Evolutionary conservation across 2,797 vertebrate genomes (phyloP).

Genomic region (Thamnophis elegans): DNA sequence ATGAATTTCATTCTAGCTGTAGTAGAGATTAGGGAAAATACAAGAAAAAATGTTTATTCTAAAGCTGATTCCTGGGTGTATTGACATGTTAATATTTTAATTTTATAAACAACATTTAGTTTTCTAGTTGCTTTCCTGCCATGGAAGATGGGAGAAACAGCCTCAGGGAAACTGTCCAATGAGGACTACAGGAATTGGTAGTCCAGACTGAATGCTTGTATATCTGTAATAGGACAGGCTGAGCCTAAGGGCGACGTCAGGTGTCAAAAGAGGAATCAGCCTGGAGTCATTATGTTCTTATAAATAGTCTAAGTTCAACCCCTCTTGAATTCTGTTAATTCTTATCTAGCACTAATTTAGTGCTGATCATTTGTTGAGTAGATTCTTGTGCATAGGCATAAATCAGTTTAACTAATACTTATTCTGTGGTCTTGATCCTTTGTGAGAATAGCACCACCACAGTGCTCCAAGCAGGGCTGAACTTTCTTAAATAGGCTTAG

Average conservation of each 20-base stretch:
- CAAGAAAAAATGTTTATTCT: not conserved
- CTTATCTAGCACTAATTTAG: not conserved
- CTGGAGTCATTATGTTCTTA: too few species aligned
- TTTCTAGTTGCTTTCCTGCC: not conserved
- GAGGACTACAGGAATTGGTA: not conserved
- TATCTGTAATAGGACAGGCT: not conserved
- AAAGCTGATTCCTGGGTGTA: not conserved
- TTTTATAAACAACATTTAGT: not conserved
- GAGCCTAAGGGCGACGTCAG: too few species aligned
- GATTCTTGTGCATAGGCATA: not conserved
- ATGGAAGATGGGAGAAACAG: not conserved
- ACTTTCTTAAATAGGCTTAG: not conserved
- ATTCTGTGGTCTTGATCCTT: not conserved
- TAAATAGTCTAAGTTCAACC: not conserved
- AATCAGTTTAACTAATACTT: not conserved
- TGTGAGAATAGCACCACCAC: not conserved
- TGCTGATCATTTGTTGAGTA: not conserved
- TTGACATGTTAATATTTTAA: not conserved
- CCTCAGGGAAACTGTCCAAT: not conserved
- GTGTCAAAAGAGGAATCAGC: too few species aligned
- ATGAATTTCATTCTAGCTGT: not conserved
- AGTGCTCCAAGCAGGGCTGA: not conserved
- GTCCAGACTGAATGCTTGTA: not conserved
- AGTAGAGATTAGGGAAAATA: not conserved
- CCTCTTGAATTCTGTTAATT: not conserved